A percentile compares a stretch with the other conserved stretches of the same genome.
Evolutionary conservation across 2,888 invertebrate genomes (phyloP).

Genomic region (Synanthedon andrenaeformis): DNA sequence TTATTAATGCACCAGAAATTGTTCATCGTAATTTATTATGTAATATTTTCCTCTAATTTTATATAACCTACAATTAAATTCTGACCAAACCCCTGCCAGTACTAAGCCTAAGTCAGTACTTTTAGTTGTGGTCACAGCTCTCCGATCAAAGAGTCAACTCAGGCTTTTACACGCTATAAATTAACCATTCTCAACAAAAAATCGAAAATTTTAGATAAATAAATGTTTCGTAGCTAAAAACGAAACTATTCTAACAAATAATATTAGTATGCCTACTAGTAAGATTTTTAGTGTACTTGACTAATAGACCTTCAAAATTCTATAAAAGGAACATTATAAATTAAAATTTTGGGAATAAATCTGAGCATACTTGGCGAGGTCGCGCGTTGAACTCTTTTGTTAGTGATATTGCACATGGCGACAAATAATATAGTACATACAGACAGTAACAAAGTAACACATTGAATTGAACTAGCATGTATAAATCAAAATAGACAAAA

Average conservation of each 20-base stretch:
- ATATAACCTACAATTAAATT: no score
- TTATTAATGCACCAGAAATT: no score
- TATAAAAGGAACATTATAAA: no score
- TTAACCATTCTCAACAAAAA: background rate
- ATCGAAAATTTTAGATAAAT: no score
- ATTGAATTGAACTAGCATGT: constrained; percentile 2
- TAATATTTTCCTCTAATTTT: no score
- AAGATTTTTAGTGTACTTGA: no score
- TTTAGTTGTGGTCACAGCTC: constrained; percentile 5
- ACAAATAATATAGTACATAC: background rate
- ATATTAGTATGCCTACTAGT: no score
- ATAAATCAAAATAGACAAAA: constrained; percentile 48
- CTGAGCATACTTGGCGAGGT: background rate
- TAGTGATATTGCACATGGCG: constrained; percentile 6
- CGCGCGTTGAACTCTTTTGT: constrained; percentile 43
- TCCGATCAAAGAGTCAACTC: constrained; percentile 5
- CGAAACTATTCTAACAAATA: no score
- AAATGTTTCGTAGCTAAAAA: no score
- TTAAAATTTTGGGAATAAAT: no score
- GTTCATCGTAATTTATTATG: no score
- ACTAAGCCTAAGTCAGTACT: background rate
- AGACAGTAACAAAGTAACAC: background rate
- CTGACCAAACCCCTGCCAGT: background rate
- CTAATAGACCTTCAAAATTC: no score
- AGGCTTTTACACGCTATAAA: background rate